These are phyloP conservation scores for Hermetia illucens DNA, from an alignment of 1,140 invertebrate genomes.

Conservation along the genomic window DNA sequence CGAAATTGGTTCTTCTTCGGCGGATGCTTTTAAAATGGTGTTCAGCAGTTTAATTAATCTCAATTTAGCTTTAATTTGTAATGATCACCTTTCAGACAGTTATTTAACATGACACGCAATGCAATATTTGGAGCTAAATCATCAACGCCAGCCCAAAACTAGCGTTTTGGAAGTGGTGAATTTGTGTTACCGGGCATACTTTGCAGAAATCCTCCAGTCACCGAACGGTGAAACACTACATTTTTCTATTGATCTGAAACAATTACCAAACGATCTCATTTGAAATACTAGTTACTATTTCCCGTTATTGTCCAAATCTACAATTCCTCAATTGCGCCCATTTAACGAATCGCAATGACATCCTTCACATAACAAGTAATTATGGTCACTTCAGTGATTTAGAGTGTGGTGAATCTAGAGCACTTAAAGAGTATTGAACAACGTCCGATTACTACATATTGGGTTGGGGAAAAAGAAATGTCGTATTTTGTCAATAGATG, in stretches of 20 bases:
- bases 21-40: neutral
- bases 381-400: neutral
- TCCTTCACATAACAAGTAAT: neutral
- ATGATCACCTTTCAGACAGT: neutral
- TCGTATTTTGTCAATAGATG: too few species aligned
- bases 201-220: neutral
- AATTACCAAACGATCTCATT: neutral
- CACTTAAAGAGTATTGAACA: neutral
- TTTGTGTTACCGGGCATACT: neutral
- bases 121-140: neutral
- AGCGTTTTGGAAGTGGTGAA: neutral
- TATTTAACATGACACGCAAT: neutral
- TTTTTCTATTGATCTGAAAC: slow-evolving; percentile 1
- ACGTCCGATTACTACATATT: neutral
- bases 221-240: neutral
- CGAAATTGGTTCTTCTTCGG: too few species aligned
- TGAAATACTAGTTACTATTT: neutral
- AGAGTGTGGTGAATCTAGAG: neutral
- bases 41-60: neutral
- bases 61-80: slow-evolving; percentile 1
- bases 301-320: neutral
- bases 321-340: neutral
- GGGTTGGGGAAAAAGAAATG: too few species aligned
- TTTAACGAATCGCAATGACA: neutral
- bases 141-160: neutral